A percentile compares a stretch with the other conserved stretches of the same genome.
Evolutionary conservation across 2,113 vertebrate species (phyloP).

Genomic region (Psilopogon haemacephalus): DNA sequence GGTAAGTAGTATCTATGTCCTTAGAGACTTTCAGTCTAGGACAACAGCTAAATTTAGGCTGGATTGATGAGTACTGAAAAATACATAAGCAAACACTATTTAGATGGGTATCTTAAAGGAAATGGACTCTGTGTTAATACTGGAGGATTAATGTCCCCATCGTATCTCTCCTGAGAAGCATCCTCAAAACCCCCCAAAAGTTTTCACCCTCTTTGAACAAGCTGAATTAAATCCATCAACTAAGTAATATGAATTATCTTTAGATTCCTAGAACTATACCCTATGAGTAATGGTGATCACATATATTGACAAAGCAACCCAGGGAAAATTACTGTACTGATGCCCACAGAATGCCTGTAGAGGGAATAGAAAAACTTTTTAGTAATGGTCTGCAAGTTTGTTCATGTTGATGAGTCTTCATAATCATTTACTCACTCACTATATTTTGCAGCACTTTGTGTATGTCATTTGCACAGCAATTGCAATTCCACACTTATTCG

Average conservation of each 20-base stretch:
- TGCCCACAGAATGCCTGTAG: too few relatives aligned
- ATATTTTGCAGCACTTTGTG: not conserved
- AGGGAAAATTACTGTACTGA: not conserved
- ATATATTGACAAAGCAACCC: not conserved
- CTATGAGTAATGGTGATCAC: not conserved
- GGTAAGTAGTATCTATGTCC: not conserved
- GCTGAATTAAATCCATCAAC: constrained; percentile 38
- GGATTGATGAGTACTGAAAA: not conserved
- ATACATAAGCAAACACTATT: not conserved
- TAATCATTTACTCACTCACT: not conserved
- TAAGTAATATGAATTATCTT: constrained; percentile 23
- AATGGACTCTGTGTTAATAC: not conserved
- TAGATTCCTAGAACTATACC: not conserved
- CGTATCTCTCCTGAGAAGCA: not conserved
- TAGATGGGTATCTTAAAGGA: not conserved
- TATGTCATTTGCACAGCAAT: not conserved
- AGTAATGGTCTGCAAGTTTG: not conserved
- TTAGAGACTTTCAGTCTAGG: not conserved
- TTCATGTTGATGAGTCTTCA: not conserved
- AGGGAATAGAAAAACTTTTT: not conserved
- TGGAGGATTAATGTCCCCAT: not conserved
- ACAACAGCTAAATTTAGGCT: not conserved
- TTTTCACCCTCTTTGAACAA: not conserved
- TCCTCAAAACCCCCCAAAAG: not conserved
- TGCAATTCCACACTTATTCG: not conserved